phyloP scores from a whole-genome alignment of 2,888 invertebrate species.

The Drosophila quinaria region DNA sequence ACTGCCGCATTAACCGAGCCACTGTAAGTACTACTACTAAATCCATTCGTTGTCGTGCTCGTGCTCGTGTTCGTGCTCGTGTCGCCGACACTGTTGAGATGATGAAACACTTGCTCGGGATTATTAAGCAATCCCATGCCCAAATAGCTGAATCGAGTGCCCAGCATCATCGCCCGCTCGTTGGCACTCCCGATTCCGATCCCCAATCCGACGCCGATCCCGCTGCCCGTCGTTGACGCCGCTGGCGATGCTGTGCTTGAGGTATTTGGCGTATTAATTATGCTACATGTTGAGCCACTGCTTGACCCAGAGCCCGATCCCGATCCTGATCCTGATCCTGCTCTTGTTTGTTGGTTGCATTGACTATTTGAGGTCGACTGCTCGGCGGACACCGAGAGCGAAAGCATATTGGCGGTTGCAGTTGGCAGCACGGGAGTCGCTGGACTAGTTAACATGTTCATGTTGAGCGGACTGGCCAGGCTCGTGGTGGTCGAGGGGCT shows the following conservation, averaged over 20 bases:
- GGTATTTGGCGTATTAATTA: constrained; percentile 71
- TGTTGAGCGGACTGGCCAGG: constrained; percentile 92
- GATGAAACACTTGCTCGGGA: constrained; percentile 53
- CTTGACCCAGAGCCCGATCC: constrained; percentile 48
- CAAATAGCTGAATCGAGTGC: constrained; percentile 82
- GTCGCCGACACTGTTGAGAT: not conserved
- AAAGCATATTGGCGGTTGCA: constrained; percentile 21
- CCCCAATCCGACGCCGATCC: constrained; percentile 43
- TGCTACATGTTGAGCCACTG: constrained; percentile 61
- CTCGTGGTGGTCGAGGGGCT: constrained; percentile 90
- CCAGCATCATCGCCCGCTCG: constrained; percentile 77
- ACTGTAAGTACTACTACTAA: constrained; percentile 53
- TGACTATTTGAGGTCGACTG: constrained; percentile 35
- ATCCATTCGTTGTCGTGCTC: constrained; percentile 37
- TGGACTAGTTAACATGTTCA: constrained; percentile 90
- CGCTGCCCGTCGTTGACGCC: constrained; percentile 68
- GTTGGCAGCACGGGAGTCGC: constrained; percentile 83
- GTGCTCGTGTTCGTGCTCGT: constrained; percentile 4
- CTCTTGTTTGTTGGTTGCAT: constrained; percentile 10
- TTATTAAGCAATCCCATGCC: constrained; percentile 75
- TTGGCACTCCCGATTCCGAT: constrained; percentile 19
- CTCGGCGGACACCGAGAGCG: constrained; percentile 37
- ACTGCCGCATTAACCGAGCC: constrained; percentile 62
- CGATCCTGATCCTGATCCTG: constrained; percentile 38
- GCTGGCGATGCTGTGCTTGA: constrained; percentile 75